Evolutionary conservation across 37 sponge, comb jelly and placozoan species (phyloP), one percentile per base, ranked within the genome.

Genomic region (Beroe forskalii): DNA sequence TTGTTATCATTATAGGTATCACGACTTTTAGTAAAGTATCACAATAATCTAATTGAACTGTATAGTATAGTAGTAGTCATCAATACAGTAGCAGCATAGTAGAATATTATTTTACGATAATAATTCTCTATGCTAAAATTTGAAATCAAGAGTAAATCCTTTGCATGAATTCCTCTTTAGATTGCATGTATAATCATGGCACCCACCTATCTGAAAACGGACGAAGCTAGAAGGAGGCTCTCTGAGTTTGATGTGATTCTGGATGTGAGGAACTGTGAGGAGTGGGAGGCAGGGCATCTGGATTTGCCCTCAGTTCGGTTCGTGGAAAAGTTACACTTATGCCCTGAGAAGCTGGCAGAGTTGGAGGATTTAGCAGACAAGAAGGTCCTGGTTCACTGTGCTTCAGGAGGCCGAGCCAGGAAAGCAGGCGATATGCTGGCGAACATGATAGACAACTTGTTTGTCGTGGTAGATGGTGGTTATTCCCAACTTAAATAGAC

Each of bases 211-310:
- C 40, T 80, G 27, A 44, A 8, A 4, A 2, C 86, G 9, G 86
- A 23, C 0, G 48, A 80, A 43, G 86, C 86, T 28, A 80, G 42
- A 38, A 24, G 38, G 6, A 9, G 28, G 37, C 55, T 80, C 9
- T 23, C 40, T 19, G 55, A 41, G 12, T 80, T 80, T 80, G 86
- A 80, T 6, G 86, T 80, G 0, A 80, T 80, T 6, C 25, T 80
- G 14, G 86, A 80, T 80, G 86, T 80, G 25, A 32, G 86, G 3
- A 43, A 24, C 25, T 0, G 19, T 4, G 35, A 80, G n/a, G 86
- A 80, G 27, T 80, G 86, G 86, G 55, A 80, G 40, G 86, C 86
- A 4, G 86, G 86, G n/a, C 86, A 80, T 27, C 28, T 80, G 35
- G 86, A 80, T 0, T 25, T 80, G 0, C 86, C 86, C 17, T 44